phyloP scores from a whole-genome alignment of 2,113 vertebrate species.

The Origma solitaria region DNA sequence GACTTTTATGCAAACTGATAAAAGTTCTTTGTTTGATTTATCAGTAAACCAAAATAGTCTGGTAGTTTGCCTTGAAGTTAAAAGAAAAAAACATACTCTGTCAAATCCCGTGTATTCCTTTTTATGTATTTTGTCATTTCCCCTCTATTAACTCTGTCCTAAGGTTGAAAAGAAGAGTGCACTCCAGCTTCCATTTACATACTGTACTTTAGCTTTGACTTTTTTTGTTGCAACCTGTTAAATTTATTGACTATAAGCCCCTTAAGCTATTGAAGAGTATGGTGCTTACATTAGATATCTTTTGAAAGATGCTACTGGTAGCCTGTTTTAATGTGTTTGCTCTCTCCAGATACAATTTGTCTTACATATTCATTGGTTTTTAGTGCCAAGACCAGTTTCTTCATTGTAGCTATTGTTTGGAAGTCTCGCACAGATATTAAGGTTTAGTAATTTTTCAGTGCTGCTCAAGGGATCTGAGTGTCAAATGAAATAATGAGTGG shows the following conservation, averaged over 20 bases:
- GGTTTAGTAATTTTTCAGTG: slow-evolving; percentile 30
- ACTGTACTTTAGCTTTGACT: slow-evolving; percentile 31
- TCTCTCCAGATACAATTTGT: slow-evolving; percentile 48
- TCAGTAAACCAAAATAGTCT: slow-evolving; percentile 51
- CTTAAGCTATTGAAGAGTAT: slow-evolving; percentile 51
- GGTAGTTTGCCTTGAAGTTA: slow-evolving; percentile 52
- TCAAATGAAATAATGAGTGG: slow-evolving; percentile 35
- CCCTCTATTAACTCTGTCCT: slow-evolving; percentile 65
- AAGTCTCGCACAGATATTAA: slow-evolving; percentile 35
- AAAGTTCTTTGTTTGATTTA: slow-evolving; percentile 42
- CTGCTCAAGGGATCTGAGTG: slow-evolving; percentile 38
- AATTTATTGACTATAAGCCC: slow-evolving; percentile 69
- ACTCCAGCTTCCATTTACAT: slow-evolving; percentile 63
- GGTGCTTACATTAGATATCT: slow-evolving; percentile 43
- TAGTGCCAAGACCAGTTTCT: slow-evolving; percentile 25
- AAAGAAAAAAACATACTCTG: slow-evolving; percentile 32
- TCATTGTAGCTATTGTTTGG: slow-evolving; percentile 22
- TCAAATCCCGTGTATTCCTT: slow-evolving; percentile 52
- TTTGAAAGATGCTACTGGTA: slow-evolving; percentile 55
- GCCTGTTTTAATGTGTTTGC: slow-evolving; percentile 49
- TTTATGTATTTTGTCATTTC: slow-evolving; percentile 66
- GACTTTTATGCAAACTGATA: slow-evolving; percentile 54
- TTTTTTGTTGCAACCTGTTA: slow-evolving; percentile 60
- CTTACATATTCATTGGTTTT: slow-evolving; percentile 37
- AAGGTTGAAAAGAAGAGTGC: slow-evolving; percentile 46